phyloP scores from a whole-genome alignment of 2,113 vertebrate species.

The Paradoxurus hermaphroditus region DNA sequence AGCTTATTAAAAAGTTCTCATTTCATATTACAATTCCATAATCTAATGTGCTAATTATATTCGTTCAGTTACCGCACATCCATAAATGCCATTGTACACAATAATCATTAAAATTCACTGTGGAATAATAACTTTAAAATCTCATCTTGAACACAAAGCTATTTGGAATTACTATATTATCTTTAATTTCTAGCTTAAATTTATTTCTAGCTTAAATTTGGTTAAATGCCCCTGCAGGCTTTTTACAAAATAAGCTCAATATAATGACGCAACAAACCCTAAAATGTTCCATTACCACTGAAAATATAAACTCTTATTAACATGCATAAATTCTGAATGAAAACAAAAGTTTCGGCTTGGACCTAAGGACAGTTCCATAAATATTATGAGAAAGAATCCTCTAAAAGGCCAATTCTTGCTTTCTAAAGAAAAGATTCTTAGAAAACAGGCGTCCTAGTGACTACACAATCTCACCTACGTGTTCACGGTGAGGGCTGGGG shows the following conservation, averaged over 20 bases:
- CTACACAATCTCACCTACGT: neutral
- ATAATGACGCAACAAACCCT: constrained; percentile 12
- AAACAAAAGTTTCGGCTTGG: constrained; percentile 32
- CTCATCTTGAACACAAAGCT: constrained; percentile 26
- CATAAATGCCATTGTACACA: neutral
- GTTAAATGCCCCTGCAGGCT: neutral
- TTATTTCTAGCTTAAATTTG: constrained; percentile 58
- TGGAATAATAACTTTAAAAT: constrained; percentile 44
- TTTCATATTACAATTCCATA: constrained; percentile 7
- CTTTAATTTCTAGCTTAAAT: constrained; percentile 54
- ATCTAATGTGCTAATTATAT: neutral
- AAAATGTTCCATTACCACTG: neutral
- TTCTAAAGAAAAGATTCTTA: neutral
- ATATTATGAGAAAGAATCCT: neutral
- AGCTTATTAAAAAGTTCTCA: neutral
- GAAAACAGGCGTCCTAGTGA: constrained; percentile 1
- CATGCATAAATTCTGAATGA: neutral
- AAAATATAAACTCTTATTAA: constrained; percentile 28
- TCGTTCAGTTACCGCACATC: neutral
- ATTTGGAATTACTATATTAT: constrained; percentile 20
- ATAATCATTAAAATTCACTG: neutral
- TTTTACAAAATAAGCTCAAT: constrained; percentile 45
- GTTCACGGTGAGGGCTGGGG: neutral
- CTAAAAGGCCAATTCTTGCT: neutral
- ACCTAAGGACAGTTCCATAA: neutral